Conservation (phyloP, 2,113 vertebrate genomes). For the Pandion haliaetus region DNA sequence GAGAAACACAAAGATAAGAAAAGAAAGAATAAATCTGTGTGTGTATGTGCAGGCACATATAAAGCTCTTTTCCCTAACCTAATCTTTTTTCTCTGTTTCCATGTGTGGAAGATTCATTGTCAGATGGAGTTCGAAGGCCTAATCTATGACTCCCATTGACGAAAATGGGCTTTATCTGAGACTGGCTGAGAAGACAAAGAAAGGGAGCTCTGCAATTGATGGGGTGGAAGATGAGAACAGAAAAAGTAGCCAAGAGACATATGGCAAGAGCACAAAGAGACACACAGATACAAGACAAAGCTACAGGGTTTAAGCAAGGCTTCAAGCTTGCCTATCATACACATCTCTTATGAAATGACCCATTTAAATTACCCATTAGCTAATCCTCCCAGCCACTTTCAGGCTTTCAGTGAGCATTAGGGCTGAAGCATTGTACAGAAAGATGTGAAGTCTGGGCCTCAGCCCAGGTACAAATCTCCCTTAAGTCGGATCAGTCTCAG, state of each 20-base stretch:
- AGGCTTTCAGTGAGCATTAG: neutral
- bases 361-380: conserved; percentile 52
- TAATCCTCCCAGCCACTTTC: conserved; percentile 38
- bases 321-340: conserved; percentile 29
- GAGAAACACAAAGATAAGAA: conserved; percentile 19
- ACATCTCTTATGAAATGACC: conserved; percentile 26
- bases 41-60: neutral
- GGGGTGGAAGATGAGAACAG: conserved; percentile 32
- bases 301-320: neutral
- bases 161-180: conserved; percentile 33
- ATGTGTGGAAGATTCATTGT: neutral
- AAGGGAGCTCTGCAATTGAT: conserved; percentile 6
- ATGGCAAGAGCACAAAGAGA: conserved; percentile 39
- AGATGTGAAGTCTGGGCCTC: neutral
- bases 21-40: neutral
- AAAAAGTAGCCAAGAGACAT: conserved; percentile 27
- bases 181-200: neutral
- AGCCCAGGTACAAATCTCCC: conserved; percentile 12
- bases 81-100: conserved; percentile 17
- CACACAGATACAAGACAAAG: conserved; percentile 34
- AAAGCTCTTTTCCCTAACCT: conserved; percentile 9
- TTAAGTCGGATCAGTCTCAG: neutral
- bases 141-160: neutral
- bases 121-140: conserved; percentile 1
- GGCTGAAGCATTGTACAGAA: neutral